Conservation (phyloP, 1,140 invertebrate species). For the Metopolophium dirhodum region DNA sequence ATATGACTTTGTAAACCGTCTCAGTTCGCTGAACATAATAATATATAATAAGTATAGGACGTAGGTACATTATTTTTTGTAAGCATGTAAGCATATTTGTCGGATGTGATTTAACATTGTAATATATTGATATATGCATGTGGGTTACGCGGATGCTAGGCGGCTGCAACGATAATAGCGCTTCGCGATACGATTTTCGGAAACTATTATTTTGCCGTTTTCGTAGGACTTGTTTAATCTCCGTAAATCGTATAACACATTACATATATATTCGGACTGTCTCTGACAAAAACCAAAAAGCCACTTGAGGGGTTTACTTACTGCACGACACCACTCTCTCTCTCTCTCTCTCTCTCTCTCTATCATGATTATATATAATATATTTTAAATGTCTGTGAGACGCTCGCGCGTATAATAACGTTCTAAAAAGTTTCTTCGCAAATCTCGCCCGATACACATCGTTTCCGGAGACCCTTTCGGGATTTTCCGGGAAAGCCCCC, state of each 20-base stretch:
- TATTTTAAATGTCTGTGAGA: not conserved
- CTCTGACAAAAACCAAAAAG: not conserved
- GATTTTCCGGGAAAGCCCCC: not conserved
- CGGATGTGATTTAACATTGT: not conserved
- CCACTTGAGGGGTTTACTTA: not conserved
- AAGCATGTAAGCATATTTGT: not conserved
- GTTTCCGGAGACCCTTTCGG: not conserved
- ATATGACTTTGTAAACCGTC: no score
- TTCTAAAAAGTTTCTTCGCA: slow-evolving; percentile 2
- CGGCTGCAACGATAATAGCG: not conserved
- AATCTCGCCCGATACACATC: slow-evolving; percentile 1
- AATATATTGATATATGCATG: not conserved
- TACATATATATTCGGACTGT: not conserved
- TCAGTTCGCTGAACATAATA: not conserved
- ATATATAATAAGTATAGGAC: not conserved
- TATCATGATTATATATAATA: not conserved
- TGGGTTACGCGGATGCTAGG: not conserved
- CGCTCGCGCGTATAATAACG: not conserved
- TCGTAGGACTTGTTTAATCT: not conserved
- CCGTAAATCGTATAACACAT: not conserved
- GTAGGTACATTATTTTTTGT: not conserved
- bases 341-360: not conserved
- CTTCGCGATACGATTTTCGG: not conserved
- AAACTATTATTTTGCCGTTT: not conserved
- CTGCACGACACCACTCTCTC: not conserved